phyloP scores from a whole-genome alignment of 2,113 vertebrate genomes.

The Lonchura striata region DNA sequence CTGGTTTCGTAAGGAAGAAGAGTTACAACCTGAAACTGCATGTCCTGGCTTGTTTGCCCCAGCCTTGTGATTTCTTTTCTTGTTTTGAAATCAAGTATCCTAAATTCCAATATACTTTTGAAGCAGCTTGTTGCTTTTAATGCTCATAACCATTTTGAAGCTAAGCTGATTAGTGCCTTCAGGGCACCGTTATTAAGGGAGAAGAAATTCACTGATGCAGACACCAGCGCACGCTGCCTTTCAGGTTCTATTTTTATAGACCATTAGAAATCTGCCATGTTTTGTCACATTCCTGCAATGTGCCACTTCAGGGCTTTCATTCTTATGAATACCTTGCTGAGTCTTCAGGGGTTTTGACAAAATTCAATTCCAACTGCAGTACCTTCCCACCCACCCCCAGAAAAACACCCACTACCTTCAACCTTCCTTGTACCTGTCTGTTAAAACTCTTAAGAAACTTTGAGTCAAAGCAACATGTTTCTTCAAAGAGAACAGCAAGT shows the following conservation, averaged over 20 bases:
- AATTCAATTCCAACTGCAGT: neutral
- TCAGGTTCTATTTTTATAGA: neutral
- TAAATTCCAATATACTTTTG: neutral
- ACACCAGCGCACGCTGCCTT: neutral
- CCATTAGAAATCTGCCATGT: neutral
- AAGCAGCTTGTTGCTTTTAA: constrained; percentile 17
- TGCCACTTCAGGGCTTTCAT: neutral
- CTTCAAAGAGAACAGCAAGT: neutral
- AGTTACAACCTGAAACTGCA: neutral
- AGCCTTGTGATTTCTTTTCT: neutral
- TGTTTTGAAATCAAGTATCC: neutral
- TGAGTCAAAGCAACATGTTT: neutral
- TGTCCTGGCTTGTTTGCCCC: neutral
- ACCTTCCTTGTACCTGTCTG: neutral
- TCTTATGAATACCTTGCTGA: neutral
- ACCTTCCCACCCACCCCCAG: rapidly evolving
- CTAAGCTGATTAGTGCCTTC: neutral
- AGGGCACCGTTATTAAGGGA: neutral
- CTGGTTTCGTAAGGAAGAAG: neutral
- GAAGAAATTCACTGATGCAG: neutral
- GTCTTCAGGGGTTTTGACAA: neutral
- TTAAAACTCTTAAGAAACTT: neutral
- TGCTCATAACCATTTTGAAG: neutral
- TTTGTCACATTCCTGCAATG: neutral
- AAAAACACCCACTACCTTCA: neutral